Evolutionary conservation across 2,797 vertebrate genomes (phyloP).

Genomic region (Pseudopleuronectes americanus): DNA sequence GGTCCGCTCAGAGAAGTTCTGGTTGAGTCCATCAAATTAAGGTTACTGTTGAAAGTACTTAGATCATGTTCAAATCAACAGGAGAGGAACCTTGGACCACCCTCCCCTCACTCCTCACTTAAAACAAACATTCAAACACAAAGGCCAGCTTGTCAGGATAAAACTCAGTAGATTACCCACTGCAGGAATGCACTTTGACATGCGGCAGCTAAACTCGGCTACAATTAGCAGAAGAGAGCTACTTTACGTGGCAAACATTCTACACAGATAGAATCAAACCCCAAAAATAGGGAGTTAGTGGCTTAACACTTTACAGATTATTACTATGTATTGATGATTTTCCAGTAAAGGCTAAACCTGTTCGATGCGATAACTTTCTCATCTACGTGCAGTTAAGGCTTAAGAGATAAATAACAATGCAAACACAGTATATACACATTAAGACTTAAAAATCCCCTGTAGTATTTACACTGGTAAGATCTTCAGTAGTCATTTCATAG

Average conservation of each 20-base stretch:
- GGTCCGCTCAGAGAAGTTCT: neutral
- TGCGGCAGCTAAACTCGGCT: constrained; percentile 26
- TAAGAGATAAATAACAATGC: constrained; percentile 71
- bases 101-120: neutral
- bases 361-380: constrained; percentile 34
- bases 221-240: constrained; percentile 20
- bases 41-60: constrained; percentile 47
- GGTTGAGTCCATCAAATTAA: neutral
- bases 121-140: constrained; percentile 55
- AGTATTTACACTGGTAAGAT: constrained; percentile 63
- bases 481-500: constrained; percentile 69
- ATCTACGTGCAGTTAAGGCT: constrained; percentile 53
- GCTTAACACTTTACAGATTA: constrained; percentile 2
- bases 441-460: constrained; percentile 49
- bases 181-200: constrained; percentile 29
- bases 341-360: constrained; percentile 34
- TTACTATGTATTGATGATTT: constrained; percentile 7
- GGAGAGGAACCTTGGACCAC: constrained; percentile 28
- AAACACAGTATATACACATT: constrained; percentile 56
- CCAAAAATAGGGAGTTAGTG: constrained; percentile 12
- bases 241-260: constrained; percentile 1
- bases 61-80: constrained; percentile 21
- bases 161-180: constrained; percentile 29
- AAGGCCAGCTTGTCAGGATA: constrained; percentile 48
- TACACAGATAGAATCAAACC: constrained; percentile 6